Base-by-base conservation (phyloP, 2,113 vertebrate genomes). In the Phyllostomus discolor region DNA sequence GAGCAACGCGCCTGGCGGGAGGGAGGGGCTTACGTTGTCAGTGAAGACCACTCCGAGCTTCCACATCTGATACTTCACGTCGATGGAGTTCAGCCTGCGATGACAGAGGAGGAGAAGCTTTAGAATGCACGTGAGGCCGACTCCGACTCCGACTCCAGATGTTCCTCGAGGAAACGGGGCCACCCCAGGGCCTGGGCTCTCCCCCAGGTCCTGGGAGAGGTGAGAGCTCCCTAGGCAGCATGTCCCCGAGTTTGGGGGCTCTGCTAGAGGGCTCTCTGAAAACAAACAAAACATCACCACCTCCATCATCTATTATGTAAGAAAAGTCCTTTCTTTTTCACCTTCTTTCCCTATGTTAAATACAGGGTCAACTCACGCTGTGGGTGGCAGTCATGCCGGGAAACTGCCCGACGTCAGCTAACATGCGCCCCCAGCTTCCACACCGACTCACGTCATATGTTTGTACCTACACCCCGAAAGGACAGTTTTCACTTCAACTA, bases 21-120 rank as follows among this genome's bases (percentile, higher is more conserved):
- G 5, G 6, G 54, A 54, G 15, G 33, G 96, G 98, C 99, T 99
- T 98, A 99, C 99, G 22, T 99, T 99, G 97, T 99, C 99, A 46
- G 99, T 99, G 98, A 99, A 99, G 88, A 99, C 99, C 17, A 99
- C 99, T 41, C 99, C 99, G 19, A 99, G 98, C 97, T 99, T 99
- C 99, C 99, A 99, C 98, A 99, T 99, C 98, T 99, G 99, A 98
- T 99, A 99, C 96, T 99, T 99, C 64, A 99, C 99, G 96, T 99
- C 99, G 59, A 99, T 98, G 62, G 99, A 99, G 98, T 99, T 99
- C 43, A 99, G 92, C 92, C 99, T 99, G 98, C 33, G 96, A 96
- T 31, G 75, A 95, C 19, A 97, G 89, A 96, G 95, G 80, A 96
- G 94, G 80, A 48, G 1, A 66, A n/a, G 17, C 17, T 43, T 31